phyloP scores from a whole-genome alignment of 2,888 invertebrate genomes.

The Hydropsyche betteni region DNA sequence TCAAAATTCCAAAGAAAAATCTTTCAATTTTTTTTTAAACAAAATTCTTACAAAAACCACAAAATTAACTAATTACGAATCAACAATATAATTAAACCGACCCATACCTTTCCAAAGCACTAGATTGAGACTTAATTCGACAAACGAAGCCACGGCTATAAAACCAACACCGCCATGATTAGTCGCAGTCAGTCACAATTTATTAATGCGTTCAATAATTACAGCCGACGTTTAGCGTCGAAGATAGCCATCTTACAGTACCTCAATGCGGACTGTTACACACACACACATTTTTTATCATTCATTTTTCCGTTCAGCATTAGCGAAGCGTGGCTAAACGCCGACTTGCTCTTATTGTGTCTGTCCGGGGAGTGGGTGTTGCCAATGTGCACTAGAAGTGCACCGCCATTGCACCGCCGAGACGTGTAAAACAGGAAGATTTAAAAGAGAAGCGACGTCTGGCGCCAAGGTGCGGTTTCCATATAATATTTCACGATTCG shows the following conservation, averaged over 20 bases:
- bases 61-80: too few species aligned
- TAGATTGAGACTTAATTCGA: too few species aligned
- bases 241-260: background rate
- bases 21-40: too few species aligned
- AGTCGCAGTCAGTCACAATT: constrained; percentile 43
- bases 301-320: background rate
- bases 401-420: too few species aligned
- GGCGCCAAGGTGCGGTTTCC: constrained; percentile 28
- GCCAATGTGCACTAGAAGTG: background rate
- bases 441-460: constrained; percentile 17
- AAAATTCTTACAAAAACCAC: too few species aligned
- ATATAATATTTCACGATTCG: too few species aligned
- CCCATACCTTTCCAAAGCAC: too few species aligned
- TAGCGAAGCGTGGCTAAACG: constrained; percentile 2
- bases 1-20: too few species aligned
- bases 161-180: constrained; percentile 9
- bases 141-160: too few species aligned
- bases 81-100: too few species aligned
- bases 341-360: too few species aligned
- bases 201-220: constrained; percentile 43
- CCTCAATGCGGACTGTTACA: background rate
- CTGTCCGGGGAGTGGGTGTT: background rate
- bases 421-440: constrained; percentile 10
- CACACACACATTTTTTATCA: background rate
- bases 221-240: constrained; percentile 21